Percentiles rank a stretch among this genome's conserved stretches.
phyloP scores from a whole-genome alignment of 2,888 invertebrate species.

The Ceriagrion tenellum region DNA sequence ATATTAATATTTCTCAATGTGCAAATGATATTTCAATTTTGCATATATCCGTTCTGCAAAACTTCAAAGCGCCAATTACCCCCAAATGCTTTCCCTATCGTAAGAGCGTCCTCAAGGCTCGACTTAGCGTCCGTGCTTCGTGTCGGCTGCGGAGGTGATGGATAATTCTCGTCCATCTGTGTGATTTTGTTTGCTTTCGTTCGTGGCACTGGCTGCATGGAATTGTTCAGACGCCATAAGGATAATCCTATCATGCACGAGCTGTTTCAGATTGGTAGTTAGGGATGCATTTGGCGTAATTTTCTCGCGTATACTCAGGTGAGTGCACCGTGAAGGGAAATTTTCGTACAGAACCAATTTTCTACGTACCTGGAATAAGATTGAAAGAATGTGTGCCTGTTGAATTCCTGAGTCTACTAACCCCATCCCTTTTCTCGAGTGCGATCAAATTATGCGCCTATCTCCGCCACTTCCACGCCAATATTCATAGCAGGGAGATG shows the following conservation, averaged over 20 bases:
- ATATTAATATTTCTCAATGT: no score
- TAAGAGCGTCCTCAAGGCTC: no score
- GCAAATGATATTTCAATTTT: no score
- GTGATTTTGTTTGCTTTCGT: no score
- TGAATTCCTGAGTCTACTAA: not conserved
- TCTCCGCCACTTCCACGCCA: not conserved
- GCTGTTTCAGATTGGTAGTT: not conserved
- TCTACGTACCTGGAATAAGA: not conserved
- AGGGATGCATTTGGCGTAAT: not conserved
- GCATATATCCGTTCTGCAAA: no score
- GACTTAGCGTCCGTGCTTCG: no score
- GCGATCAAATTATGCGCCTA: not conserved
- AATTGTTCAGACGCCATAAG: no score
- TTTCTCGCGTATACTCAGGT: not conserved
- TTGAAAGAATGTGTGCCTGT: not conserved
- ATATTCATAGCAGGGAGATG: not conserved
- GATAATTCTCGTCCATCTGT: no score
- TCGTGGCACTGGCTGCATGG: no score
- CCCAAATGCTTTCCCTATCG: no score
- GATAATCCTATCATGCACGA: not conserved
- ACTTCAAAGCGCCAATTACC: no score
- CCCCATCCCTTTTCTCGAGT: not conserved
- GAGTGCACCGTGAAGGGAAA: not conserved
- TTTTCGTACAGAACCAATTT: not conserved
- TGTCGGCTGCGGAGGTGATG: no score